Conservation (phyloP, 2,797 vertebrate species). For the Cuniculus paca region DNA sequence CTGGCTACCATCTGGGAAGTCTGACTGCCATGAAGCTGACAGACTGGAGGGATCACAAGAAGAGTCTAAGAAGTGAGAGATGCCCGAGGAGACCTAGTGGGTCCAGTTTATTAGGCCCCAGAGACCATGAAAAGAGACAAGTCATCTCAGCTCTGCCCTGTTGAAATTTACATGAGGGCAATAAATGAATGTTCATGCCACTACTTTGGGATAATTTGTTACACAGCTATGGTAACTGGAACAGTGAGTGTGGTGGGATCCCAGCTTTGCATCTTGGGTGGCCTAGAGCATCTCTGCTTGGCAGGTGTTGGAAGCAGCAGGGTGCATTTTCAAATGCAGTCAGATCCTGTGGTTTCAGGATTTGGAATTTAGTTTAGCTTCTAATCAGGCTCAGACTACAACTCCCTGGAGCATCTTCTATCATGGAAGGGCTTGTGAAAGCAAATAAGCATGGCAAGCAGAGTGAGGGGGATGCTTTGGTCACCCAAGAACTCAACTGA, state of each 20-base stretch:
- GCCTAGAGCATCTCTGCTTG: background rate
- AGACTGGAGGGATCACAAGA: background rate
- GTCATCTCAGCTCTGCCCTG: background rate
- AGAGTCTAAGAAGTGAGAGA: background rate
- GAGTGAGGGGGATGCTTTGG: background rate
- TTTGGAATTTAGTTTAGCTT: conserved; percentile 61
- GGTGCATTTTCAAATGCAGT: conserved; percentile 36
- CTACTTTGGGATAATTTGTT: conserved; percentile 4
- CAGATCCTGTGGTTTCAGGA: conserved; percentile 43
- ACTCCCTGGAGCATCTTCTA: conserved; percentile 45
- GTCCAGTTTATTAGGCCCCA: background rate
- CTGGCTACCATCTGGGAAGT: background rate
- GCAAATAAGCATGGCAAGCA: background rate
- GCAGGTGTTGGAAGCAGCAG: background rate
- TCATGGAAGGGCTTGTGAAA: conserved; percentile 50
- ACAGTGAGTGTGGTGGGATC: background rate
- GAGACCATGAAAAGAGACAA: background rate
- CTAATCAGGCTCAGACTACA: conserved; percentile 48
- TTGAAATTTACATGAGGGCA: background rate
- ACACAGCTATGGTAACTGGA: background rate
- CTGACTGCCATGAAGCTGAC: background rate
- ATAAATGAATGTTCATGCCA: background rate
- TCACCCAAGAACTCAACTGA: conserved; percentile 37
- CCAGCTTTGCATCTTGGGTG: conserved; percentile 22
- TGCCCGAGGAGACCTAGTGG: background rate